Evolutionary conservation across 2,797 vertebrate genomes (phyloP).

Genomic region (Limosa lapponica): DNA sequence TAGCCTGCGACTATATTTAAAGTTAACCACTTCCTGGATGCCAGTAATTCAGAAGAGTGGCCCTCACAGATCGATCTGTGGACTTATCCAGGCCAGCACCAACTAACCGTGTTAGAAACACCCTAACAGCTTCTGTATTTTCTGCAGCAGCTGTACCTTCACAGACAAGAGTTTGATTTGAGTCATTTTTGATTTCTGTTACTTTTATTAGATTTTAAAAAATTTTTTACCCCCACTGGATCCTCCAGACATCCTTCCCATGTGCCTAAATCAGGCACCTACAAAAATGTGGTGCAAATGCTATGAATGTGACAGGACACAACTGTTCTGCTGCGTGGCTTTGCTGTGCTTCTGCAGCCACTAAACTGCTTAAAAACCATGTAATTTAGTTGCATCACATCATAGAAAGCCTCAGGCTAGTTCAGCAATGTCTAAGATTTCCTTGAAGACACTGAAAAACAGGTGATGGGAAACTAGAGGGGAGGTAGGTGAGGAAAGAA

Average conservation of each 20-base stretch:
- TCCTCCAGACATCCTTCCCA: background rate
- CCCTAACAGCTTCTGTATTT: background rate
- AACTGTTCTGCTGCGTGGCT: fast-evolving
- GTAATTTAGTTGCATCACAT: background rate
- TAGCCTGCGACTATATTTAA: background rate
- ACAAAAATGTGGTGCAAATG: fast-evolving
- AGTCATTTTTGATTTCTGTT: fast-evolving
- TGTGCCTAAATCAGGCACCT: background rate
- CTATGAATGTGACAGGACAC: fast-evolving
- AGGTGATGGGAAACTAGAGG: background rate
- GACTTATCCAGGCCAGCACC: background rate
- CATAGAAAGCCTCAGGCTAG: background rate
- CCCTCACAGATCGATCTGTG: fast-evolving
- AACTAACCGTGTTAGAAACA: background rate
- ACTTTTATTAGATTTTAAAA: background rate
- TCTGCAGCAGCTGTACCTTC: background rate
- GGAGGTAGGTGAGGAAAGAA: background rate
- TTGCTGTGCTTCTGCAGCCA: background rate
- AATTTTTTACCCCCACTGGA: background rate
- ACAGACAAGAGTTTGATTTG: background rate
- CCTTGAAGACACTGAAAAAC: background rate
- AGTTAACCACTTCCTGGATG: background rate
- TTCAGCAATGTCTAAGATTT: background rate
- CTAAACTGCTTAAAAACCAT: fast-evolving
- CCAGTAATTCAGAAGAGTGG: background rate